phyloP scores from a whole-genome alignment of 2,113 vertebrate species.

The Pristiophorus japonicus region DNA sequence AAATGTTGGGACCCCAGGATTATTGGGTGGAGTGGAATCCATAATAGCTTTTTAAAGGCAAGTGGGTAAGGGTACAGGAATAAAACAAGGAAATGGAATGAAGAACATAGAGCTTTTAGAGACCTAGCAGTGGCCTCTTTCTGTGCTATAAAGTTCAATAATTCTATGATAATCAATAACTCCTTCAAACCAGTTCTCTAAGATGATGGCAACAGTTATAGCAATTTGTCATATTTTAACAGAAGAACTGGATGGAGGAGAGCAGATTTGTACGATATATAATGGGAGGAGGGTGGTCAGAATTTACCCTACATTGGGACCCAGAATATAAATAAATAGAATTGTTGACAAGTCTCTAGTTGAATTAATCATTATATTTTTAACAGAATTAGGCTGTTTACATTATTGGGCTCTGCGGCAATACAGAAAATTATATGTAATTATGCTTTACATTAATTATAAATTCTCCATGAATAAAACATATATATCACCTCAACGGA shows the following conservation, averaged over 20 bases:
- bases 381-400: background rate
- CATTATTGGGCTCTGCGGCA: background rate
- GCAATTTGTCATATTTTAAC: background rate
- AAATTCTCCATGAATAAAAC: background rate
- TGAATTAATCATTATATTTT: background rate
- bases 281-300: background rate
- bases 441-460: background rate
- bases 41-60: background rate
- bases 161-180: background rate
- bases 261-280: background rate
- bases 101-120: background rate
- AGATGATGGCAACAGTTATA: background rate
- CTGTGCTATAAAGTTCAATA: background rate
- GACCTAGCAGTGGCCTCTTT: background rate
- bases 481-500: background rate
- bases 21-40: background rate
- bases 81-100: background rate
- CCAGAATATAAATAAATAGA: background rate
- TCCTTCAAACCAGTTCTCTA: background rate
- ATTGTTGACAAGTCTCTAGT: background rate
- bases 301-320: background rate
- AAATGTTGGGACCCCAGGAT: background rate
- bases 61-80: background rate
- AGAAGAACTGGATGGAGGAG: background rate
- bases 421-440: background rate